Conservation (phyloP, 1,140 invertebrate genomes). For the Calephelis virginiensis region DNA sequence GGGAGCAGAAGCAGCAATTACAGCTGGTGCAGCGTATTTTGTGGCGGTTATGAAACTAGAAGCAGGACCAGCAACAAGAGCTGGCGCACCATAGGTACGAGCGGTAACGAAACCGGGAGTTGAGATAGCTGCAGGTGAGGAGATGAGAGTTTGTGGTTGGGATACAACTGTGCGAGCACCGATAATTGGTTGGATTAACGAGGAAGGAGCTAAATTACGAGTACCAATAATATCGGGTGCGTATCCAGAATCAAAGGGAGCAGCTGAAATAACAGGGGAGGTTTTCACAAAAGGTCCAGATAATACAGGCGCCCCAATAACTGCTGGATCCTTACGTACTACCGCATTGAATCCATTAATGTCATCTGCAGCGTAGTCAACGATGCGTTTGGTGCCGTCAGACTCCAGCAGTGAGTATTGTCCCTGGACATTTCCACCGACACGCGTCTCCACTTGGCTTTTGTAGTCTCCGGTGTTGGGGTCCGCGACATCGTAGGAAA, state of each 20-base stretch:
- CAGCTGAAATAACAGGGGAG: too few species aligned
- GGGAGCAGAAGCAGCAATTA: slow-evolving; percentile 29
- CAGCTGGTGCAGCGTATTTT: slow-evolving; percentile 26
- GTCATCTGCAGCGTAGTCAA: slow-evolving; percentile 73
- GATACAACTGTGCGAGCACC: slow-evolving; percentile 53
- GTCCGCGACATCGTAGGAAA: slow-evolving; percentile 52
- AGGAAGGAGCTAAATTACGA: neutral
- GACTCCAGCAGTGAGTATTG: slow-evolving; percentile 69
- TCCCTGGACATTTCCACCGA: slow-evolving; percentile 78
- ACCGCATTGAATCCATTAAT: slow-evolving; percentile 75
- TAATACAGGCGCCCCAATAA: slow-evolving; percentile 36
- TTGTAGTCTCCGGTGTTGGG: slow-evolving; percentile 75
- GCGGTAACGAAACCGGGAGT: slow-evolving; percentile 31
- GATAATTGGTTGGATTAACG: neutral
- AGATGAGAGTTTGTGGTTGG: slow-evolving; percentile 33
- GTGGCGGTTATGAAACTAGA: slow-evolving; percentile 13
- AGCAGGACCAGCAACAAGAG: slow-evolving; percentile 27
- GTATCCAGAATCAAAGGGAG: too few species aligned
- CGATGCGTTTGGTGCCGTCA: slow-evolving; percentile 64
- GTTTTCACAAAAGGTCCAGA: slow-evolving; percentile 5
- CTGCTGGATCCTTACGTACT: slow-evolving; percentile 60
- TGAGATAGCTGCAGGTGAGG: slow-evolving; percentile 10
- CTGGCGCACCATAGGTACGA: slow-evolving; percentile 27
- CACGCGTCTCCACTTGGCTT: slow-evolving; percentile 66
- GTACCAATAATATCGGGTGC: neutral